Percentiles rank a stretch among this genome's conserved stretches.
These are phyloP conservation scores for Drepana falcataria DNA, from an alignment of 2,888 invertebrate species.

Conservation along the genomic window DNA sequence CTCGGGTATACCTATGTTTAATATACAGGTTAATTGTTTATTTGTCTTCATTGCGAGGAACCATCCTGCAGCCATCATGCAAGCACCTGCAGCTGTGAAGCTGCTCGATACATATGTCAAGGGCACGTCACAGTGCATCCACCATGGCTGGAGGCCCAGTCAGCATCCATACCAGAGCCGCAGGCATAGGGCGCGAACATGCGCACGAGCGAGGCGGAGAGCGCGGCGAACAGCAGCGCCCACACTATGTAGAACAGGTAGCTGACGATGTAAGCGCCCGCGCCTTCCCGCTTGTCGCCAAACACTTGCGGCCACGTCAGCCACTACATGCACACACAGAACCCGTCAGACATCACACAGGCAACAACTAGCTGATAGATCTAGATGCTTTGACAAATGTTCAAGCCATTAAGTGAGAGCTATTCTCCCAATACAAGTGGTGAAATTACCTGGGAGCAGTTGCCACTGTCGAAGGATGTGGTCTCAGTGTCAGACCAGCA, in stretches of 20 bases:
- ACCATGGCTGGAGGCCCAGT: no score
- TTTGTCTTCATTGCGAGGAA: no score
- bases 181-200: constrained; percentile 99
- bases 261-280: constrained; percentile 93
- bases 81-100: no score
- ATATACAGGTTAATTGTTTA: neutral
- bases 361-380: no score
- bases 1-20: constrained; percentile 61
- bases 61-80: no score
- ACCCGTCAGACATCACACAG: neutral
- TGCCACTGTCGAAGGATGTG: constrained; percentile 90
- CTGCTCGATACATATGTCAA: no score
- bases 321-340: constrained; percentile 82
- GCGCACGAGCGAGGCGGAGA: constrained; percentile 95
- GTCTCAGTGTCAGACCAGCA: constrained; percentile 98
- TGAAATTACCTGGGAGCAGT: constrained; percentile 93
- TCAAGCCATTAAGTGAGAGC: no score
- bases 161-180: constrained; percentile 87
- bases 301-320: constrained; percentile 96
- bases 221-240: constrained; percentile 96
- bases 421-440: no score
- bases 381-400: no score
- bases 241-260: constrained; percentile 97
- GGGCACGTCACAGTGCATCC: no score
- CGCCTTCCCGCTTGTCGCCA: constrained; percentile 85